Evolutionary conservation across 1,140 invertebrate genomes (phyloP), one percentile per base, ranked within the genome.

Genomic region (Adelges cooleyi): DNA sequence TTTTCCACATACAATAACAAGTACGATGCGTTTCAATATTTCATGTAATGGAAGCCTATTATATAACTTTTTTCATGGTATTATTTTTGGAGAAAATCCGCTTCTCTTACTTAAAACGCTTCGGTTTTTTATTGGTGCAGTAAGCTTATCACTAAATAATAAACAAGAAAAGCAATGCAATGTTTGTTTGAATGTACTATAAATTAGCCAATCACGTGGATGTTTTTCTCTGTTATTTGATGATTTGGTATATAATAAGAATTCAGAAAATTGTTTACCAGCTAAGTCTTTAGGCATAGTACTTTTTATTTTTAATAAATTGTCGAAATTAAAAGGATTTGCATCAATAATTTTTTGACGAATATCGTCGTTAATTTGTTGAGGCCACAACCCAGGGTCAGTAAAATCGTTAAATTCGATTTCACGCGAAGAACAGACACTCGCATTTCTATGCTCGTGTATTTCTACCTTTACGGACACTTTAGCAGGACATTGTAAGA

Each of bases 1-100:
- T 17, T 29, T 29, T 52, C 50, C 50, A 52, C 50, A 17, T 15
- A 17, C 11, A 17, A 29, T 52, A 52, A 29, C 50, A 52, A 9
- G 18, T 29, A 17, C 27, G 13, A 23, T 52, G 22, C 5, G 8
- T 6, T 25, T 22, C 15, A 25, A 5, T 52, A 29, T 29, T 52
- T 52, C 50, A 23, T 52, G 50, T 5, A n/a, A 6, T 15, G 50
- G 22, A 25, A 52, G 15, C 15, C 50, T 15, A 52, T 52, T 23
- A 29, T 52, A 52, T 29, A 52, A 52, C 25, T 52, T 52, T 17
- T 52, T 52, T 22, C 50, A 23, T n/a, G 50, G 20, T 36, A 36
- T 36, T 36, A 36, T 36, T 36, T 36, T 36, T 36, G 13, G 10
- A 25, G 11, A 52, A 22, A 48, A 48, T 48, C 27, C 10, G 13